Percentiles rank a stretch among this genome's conserved stretches.
These are phyloP conservation scores for Oriolus oriolus DNA, from an alignment of 2,113 vertebrate species.

Conservation along the genomic window DNA sequence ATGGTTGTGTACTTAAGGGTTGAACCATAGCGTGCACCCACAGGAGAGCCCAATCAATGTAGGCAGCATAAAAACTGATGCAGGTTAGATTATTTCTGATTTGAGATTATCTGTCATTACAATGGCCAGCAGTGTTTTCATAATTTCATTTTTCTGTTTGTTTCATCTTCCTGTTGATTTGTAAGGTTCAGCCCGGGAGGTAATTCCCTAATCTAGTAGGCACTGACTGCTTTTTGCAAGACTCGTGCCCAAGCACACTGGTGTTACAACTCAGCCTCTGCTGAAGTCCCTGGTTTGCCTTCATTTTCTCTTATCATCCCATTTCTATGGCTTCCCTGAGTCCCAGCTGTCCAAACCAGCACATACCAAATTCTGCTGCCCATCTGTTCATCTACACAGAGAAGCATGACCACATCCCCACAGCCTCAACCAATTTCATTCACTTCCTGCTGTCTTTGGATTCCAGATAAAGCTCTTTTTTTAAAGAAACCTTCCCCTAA, in stretches of 20 bases:
- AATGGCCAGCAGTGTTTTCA: neutral
- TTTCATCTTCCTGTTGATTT: too few relatives aligned
- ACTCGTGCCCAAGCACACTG: neutral
- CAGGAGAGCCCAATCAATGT: neutral
- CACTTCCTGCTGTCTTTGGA: slow-evolving; percentile 43
- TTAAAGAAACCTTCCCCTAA: neutral
- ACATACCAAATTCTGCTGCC: slow-evolving; percentile 21
- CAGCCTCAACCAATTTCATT: slow-evolving; percentile 50
- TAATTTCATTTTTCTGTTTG: neutral
- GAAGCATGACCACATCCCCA: slow-evolving; percentile 28
- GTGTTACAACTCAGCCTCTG: neutral
- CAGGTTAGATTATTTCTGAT: neutral
- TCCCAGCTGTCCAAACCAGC: slow-evolving; percentile 23
- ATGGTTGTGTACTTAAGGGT: neutral
- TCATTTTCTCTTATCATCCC: neutral
- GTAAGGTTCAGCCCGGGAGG: rapidly evolving
- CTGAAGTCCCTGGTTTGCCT: neutral
- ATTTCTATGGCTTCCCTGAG: neutral
- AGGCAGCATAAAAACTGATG: neutral
- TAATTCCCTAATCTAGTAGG: neutral
- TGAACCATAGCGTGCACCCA: neutral
- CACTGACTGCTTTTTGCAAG: neutral
- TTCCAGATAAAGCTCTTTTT: slow-evolving; percentile 5
- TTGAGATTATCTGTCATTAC: neutral
- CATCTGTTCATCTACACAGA: slow-evolving; percentile 40